These are phyloP conservation scores for Connochaetes taurinus DNA, from an alignment of 2,113 vertebrate genomes.

Conservation along the genomic window DNA sequence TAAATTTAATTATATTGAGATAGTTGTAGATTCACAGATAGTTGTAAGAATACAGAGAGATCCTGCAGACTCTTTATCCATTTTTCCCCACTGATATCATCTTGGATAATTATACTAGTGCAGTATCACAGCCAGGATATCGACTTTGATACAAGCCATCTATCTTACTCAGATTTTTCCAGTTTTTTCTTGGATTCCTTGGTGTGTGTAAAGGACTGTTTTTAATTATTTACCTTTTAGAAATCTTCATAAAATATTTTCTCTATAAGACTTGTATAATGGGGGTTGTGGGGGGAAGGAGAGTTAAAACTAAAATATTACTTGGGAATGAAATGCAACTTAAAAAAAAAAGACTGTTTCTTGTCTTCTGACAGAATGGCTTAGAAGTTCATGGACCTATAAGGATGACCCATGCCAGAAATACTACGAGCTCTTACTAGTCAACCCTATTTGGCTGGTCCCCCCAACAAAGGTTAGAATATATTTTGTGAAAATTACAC, in stretches of 20 bases:
- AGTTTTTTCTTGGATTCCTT: neutral
- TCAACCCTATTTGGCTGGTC: conserved; percentile 90
- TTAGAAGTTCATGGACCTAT: conserved; percentile 84
- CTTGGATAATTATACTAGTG: neutral
- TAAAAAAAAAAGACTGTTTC: neutral
- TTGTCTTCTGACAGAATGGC: conserved; percentile 83
- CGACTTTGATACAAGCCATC: no score
- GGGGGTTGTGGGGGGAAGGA: neutral
- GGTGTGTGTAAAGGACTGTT: neutral
- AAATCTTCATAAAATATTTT: conserved; percentile 17
- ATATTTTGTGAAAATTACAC: conserved; percentile 7
- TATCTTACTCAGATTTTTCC: neutral
- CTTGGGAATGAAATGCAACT: conserved; percentile 22
- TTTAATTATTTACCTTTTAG: neutral
- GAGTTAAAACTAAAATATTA: conserved; percentile 7
- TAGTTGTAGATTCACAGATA: neutral
- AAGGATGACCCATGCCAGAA: conserved; percentile 92
- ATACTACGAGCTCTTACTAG: conserved; percentile 90
- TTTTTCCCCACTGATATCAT: accelerated
- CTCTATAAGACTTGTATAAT: neutral
- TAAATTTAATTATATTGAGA: neutral
- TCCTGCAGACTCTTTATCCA: neutral
- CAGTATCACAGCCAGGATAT: neutral
- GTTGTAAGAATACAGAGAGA: neutral
- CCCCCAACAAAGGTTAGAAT: conserved; percentile 90